phyloP scores from a whole-genome alignment of 2,888 invertebrate species.

The Erpobdella octoculata region DNA sequence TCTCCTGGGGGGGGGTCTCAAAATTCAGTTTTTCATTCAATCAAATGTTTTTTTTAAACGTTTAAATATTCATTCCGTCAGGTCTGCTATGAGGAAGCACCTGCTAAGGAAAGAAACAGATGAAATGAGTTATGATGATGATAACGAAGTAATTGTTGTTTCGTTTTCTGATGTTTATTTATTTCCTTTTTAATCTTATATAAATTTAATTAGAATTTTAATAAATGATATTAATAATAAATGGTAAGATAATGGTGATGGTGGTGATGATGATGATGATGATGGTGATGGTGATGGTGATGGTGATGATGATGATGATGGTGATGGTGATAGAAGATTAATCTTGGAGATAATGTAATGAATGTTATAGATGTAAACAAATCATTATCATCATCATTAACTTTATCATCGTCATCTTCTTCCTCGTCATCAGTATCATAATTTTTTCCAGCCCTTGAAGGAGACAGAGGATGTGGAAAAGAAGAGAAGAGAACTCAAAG shows the following conservation, averaged over 20 bases:
- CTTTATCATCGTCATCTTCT: too few species aligned
- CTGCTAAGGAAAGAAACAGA: not conserved
- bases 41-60: too few species aligned
- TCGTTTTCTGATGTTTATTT: conserved; percentile 6
- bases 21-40: too few species aligned
- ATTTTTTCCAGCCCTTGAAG: not conserved
- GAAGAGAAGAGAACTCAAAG: conserved; percentile 41
- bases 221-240: conserved; percentile 27
- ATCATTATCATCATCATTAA: too few species aligned
- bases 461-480: conserved; percentile 32
- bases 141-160: not conserved
- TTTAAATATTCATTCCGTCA: too few species aligned
- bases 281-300: conserved; percentile 2
- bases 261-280: not conserved
- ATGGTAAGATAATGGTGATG: not conserved
- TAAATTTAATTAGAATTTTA: not conserved
- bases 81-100: not conserved
- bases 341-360: too few species aligned
- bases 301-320: conserved; percentile 8
- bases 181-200: conserved; percentile 1
- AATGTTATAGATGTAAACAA: too few species aligned
- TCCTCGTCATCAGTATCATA: too few species aligned
- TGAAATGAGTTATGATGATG: not conserved
- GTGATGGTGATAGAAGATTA: too few species aligned
- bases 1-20: too few species aligned